Conservation (phyloP, 2,113 vertebrate species). For the Rousettus leschenaultii region DNA sequence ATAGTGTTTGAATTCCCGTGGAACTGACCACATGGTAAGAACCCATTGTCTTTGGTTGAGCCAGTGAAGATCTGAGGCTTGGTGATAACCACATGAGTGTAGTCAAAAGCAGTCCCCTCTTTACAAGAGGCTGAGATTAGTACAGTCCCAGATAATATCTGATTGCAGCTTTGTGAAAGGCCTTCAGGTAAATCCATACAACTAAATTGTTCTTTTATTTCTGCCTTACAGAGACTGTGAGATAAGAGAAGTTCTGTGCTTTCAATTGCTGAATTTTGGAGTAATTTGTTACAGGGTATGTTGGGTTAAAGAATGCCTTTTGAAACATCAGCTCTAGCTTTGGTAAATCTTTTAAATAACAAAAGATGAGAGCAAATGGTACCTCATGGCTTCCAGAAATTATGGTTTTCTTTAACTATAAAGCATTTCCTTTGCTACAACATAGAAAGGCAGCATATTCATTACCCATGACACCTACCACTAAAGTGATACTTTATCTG, state of each 20-base stretch:
- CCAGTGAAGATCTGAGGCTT: background rate
- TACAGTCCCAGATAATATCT: background rate
- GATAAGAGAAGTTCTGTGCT: background rate
- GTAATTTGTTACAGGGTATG: background rate
- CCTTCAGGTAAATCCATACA: background rate
- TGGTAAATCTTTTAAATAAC: background rate
- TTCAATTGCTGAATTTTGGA: background rate
- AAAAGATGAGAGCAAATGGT: background rate
- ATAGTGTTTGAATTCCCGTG: too few species aligned
- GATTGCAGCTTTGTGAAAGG: background rate
- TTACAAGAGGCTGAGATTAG: background rate
- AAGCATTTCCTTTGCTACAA: background rate
- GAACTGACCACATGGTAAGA: background rate
- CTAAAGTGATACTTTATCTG: background rate
- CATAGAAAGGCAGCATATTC: background rate
- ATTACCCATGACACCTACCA: background rate
- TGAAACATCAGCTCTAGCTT: background rate
- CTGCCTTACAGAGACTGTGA: background rate
- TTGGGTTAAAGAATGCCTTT: background rate
- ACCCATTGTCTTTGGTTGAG: background rate
- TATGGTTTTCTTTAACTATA: background rate
- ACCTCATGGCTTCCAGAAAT: background rate
- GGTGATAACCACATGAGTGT: background rate
- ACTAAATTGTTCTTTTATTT: background rate
- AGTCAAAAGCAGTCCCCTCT: background rate